phyloP scores from a whole-genome alignment of 1,140 invertebrate genomes.

The Bombus confusus region DNA sequence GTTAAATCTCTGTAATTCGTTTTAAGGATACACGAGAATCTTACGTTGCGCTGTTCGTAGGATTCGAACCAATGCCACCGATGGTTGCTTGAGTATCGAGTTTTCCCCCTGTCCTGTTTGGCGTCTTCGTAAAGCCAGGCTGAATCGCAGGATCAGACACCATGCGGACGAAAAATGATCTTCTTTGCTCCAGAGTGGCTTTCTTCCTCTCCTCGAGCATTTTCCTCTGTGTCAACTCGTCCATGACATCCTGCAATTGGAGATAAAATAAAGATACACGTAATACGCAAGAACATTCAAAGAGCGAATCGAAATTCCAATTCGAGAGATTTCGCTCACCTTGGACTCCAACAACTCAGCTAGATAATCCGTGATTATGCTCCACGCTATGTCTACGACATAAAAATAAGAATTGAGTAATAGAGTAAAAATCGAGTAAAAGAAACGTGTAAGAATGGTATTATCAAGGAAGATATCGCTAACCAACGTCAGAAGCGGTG shows the following conservation, averaged over 20 bases:
- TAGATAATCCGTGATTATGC: slow-evolving; percentile 92
- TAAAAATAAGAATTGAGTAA: slow-evolving; percentile 9
- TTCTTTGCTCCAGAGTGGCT: slow-evolving; percentile 92
- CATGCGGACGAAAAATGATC: slow-evolving; percentile 98
- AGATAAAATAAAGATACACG: neutral
- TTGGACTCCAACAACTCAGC: slow-evolving; percentile 89
- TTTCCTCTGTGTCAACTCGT: slow-evolving; percentile 84
- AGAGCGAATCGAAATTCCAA: neutral
- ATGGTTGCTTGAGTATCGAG: slow-evolving; percentile 79
- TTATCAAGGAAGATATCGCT: slow-evolving; percentile 57
- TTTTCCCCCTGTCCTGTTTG: slow-evolving; percentile 77
- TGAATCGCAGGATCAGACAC: slow-evolving; percentile 96
- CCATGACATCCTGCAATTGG: slow-evolving; percentile 84
- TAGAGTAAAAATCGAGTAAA: neutral
- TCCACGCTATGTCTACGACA: slow-evolving; percentile 92
- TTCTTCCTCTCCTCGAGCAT: slow-evolving; percentile 87
- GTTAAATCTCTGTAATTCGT: neutral
- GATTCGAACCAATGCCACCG: slow-evolving; percentile 71
- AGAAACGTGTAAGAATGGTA: neutral
- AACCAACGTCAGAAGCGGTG: slow-evolving; percentile 93
- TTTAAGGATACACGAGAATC: neutral
- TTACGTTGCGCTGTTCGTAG: slow-evolving; percentile 54
- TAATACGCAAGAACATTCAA: neutral
- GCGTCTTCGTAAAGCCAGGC: slow-evolving; percentile 81
- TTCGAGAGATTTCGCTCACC: slow-evolving; percentile 67